phyloP scores from a whole-genome alignment of 35 echinoderm and acorn worm species.

The Apostichopus californicus region DNA sequence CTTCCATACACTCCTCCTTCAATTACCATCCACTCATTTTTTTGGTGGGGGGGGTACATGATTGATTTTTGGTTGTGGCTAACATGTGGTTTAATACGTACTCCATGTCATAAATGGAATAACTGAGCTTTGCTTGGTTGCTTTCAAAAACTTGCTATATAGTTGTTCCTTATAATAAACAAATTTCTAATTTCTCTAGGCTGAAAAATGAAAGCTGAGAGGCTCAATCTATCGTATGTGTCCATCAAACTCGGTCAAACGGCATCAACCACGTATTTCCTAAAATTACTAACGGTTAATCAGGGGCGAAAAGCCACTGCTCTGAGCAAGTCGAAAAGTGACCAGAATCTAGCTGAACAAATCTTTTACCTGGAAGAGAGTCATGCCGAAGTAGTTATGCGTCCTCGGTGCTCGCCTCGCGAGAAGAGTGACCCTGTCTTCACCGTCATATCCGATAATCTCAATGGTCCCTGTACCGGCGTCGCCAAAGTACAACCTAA shows the following conservation, averaged over 20 bases:
- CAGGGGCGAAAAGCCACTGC: neutral
- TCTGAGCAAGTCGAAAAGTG: neutral
- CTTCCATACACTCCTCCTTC: too few relatives aligned
- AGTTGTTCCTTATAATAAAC: neutral
- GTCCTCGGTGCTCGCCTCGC: conserved; percentile 20
- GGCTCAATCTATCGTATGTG: too few relatives aligned
- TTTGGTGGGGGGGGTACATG: too few relatives aligned
- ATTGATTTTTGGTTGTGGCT: too few relatives aligned
- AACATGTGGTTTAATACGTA: too few relatives aligned
- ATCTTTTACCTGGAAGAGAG: conserved; percentile 74
- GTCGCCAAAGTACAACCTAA: conserved; percentile 82
- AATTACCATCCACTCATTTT: too few relatives aligned
- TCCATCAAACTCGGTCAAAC: too few relatives aligned
- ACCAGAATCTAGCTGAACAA: neutral
- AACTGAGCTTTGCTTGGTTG: too few relatives aligned
- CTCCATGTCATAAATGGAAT: too few relatives aligned
- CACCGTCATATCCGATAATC: conserved; percentile 67
- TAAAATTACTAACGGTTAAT: neutral
- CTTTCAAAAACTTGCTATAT: too few relatives aligned
- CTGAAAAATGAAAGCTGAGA: too few relatives aligned
- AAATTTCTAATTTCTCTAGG: neutral
- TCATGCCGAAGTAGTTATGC: conserved; percentile 67
- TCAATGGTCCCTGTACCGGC: conserved; percentile 52
- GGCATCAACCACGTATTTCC: neutral
- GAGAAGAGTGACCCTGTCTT: conserved; percentile 48